phyloP scores from a whole-genome alignment of 2,113 vertebrate genomes.

The Phrynocephalus versicolor region DNA sequence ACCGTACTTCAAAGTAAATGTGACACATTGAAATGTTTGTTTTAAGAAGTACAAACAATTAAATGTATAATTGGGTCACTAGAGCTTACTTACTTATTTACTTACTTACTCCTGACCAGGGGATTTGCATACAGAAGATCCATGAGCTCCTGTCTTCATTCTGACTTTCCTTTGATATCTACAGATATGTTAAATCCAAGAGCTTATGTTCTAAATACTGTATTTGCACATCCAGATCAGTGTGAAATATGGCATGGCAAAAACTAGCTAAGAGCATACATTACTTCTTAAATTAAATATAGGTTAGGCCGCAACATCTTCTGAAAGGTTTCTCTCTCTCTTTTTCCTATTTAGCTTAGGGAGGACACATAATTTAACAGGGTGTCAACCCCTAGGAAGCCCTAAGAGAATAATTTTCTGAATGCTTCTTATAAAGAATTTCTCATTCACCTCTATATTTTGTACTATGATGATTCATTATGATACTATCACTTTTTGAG shows the following conservation, averaged over 20 bases:
- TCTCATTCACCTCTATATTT: slow-evolving; percentile 10
- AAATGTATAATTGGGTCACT: not conserved
- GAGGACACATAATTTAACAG: not conserved
- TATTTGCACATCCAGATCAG: not conserved
- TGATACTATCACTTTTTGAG: not conserved
- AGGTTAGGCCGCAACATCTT: not conserved
- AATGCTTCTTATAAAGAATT: accelerated
- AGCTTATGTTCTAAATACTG: not conserved
- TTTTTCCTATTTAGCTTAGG: not conserved
- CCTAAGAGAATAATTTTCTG: not conserved
- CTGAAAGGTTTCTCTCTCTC: not conserved
- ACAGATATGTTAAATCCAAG: not conserved
- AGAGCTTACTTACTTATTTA: not conserved
- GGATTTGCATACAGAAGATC: not conserved
- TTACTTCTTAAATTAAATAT: not conserved
- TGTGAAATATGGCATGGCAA: not conserved
- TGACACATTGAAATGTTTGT: not conserved
- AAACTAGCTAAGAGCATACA: not conserved
- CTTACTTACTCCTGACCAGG: not conserved
- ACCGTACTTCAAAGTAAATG: not conserved
- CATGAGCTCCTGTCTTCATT: not conserved
- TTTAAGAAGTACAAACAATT: too few species aligned
- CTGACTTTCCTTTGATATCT: not conserved
- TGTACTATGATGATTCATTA: slow-evolving; percentile 25
- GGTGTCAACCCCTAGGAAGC: not conserved